Percentiles rank a stretch among this genome's conserved stretches.
Conservation (phyloP, 2,797 vertebrate species). For the Neosalanx taihuensis region DNA sequence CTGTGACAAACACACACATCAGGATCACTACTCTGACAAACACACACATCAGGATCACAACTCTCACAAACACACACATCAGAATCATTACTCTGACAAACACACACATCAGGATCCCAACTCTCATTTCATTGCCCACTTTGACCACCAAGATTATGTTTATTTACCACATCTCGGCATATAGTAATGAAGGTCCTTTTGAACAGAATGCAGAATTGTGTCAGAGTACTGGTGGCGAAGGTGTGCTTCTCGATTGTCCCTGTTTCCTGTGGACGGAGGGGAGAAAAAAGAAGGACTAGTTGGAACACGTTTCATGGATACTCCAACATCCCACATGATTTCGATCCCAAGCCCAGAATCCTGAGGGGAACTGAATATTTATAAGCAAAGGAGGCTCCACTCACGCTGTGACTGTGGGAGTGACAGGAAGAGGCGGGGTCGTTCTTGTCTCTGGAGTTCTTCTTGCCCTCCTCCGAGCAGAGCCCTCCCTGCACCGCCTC, state of each 20-base stretch:
- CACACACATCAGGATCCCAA: neutral
- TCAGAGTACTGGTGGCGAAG: slow-evolving; percentile 91
- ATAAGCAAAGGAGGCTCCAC: slow-evolving; percentile 17
- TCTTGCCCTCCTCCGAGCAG: slow-evolving; percentile 87
- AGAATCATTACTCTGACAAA: too few species aligned
- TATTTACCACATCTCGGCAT: slow-evolving; percentile 88
- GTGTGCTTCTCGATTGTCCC: slow-evolving; percentile 92
- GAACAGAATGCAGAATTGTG: slow-evolving; percentile 98
- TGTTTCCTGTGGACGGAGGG: slow-evolving; percentile 63
- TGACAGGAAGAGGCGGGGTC: slow-evolving; percentile 76
- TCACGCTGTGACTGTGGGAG: slow-evolving; percentile 73
- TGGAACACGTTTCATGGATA: neutral
- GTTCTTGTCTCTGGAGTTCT: slow-evolving; percentile 82
- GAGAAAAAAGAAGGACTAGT: neutral
- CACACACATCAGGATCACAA: too few species aligned
- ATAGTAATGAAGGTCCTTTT: slow-evolving; percentile 93
- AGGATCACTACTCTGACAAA: too few species aligned
- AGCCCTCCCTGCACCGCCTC: slow-evolving; percentile 93
- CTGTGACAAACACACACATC: too few species aligned
- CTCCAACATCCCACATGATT: neutral
- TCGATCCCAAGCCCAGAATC: too few species aligned
- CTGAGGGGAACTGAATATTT: neutral
- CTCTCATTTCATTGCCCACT: neutral
- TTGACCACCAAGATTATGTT: neutral
- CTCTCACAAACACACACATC: too few species aligned